Percentiles rank a stretch among this genome's conserved stretches.
Conservation (phyloP, 2,888 invertebrate species). For the Euzetes globulus region DNA sequence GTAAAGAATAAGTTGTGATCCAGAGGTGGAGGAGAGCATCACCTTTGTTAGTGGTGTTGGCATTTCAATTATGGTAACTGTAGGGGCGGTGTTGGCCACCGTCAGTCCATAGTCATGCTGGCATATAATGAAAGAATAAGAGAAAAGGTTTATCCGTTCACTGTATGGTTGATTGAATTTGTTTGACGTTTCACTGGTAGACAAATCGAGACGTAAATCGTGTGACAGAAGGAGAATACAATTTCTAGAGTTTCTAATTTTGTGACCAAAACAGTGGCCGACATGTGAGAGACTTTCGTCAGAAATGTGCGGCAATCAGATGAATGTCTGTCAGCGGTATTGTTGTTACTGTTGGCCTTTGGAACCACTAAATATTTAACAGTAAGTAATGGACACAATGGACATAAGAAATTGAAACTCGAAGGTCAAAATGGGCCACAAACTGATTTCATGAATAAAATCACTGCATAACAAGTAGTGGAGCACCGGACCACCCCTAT, state of each 20-base stretch:
- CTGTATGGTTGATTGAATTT: constrained; percentile 14
- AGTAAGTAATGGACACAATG: constrained; percentile 25
- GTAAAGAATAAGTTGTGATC: constrained; percentile 20
- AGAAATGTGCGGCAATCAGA: constrained; percentile 4
- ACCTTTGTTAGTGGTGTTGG: constrained; percentile 8
- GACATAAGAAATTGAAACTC: constrained; percentile 29
- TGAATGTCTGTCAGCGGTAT: constrained; percentile 27
- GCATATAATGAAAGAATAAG: constrained; percentile 3
- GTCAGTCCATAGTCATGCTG: constrained; percentile 18
- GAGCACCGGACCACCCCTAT: constrained; percentile 19
- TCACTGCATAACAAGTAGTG: constrained; percentile 17
- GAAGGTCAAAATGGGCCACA: constrained; percentile 28
- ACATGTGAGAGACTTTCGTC: background rate
- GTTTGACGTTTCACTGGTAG: constrained; percentile 6
- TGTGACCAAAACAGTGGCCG: background rate
- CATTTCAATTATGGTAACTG: constrained; percentile 18
- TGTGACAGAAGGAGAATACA: constrained; percentile 9
- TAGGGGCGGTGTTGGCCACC: constrained; percentile 22
- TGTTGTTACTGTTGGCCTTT: background rate
- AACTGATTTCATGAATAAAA: constrained; percentile 12
- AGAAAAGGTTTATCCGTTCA: background rate
- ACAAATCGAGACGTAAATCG: constrained; percentile 23
- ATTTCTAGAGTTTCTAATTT: constrained; percentile 20
- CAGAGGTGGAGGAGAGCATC: constrained; percentile 1
- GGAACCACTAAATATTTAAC: constrained; percentile 27